Evolutionary conservation across 2,113 vertebrate species (phyloP).

Genomic region (Mesembrinibis cayennensis): DNA sequence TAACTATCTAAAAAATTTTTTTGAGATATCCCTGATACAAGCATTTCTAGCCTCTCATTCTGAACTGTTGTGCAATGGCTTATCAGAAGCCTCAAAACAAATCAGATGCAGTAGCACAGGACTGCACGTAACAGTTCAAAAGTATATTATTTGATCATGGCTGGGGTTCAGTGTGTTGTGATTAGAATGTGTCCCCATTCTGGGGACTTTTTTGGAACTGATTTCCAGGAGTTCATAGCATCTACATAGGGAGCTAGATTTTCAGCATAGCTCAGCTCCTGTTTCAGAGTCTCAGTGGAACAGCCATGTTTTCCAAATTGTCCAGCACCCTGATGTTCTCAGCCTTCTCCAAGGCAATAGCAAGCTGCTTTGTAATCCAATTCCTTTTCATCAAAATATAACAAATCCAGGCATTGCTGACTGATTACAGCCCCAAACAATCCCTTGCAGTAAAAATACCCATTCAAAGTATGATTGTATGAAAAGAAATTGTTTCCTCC

Average conservation of each 20-base stretch:
- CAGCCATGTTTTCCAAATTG: not conserved
- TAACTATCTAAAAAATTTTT: not conserved
- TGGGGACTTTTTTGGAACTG: not conserved
- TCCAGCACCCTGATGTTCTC: not conserved
- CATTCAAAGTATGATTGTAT: not conserved
- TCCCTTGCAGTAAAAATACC: not conserved
- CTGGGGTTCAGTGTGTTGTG: not conserved
- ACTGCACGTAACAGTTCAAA: not conserved
- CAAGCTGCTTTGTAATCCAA: not conserved
- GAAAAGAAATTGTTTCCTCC: not conserved
- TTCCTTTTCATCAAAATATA: not conserved
- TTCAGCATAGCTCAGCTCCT: not conserved
- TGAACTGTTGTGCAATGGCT: not conserved
- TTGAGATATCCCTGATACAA: not conserved
- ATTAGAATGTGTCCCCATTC: rapidly evolving
- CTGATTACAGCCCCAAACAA: not conserved
- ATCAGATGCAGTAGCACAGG: not conserved
- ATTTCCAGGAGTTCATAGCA: not conserved
- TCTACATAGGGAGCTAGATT: not conserved
- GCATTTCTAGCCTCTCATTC: not conserved
- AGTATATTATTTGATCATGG: not conserved
- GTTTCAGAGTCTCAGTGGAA: not conserved
- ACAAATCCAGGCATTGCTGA: not conserved
- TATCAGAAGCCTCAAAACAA: not conserved
- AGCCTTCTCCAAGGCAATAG: not conserved